Base-by-base conservation (phyloP, 2,888 invertebrate species). In the Rhagium mordax region DNA sequence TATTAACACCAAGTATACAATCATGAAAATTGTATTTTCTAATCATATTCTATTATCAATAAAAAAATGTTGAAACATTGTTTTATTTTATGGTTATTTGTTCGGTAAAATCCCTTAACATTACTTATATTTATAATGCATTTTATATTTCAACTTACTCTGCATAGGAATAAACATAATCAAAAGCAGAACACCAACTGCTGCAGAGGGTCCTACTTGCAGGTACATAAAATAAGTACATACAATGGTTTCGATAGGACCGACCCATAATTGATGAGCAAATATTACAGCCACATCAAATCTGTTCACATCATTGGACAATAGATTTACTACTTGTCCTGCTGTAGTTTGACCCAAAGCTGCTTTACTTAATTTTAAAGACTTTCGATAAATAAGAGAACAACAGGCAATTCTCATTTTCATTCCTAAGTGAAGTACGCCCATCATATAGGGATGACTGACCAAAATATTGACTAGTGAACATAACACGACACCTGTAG, bases 281-380 rank as follows among this genome's bases (percentile, higher is more conserved):
- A 96, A 96, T 66, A 95, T 88, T 20, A 94, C 90, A 7, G 94
- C 93, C 87, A 95, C 91, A 86, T 97, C 97, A 87, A 97, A 96
- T 74, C 96, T 91, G 82, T 95, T 95, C 77, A 98, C 96, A 87
- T 99, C 98, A 85, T 98, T 98, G 0, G 98, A 97, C 70, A 99
- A 89, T 16, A 98, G 91, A 86, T 98, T 98, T 47, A 98, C 96
- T 74, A 93, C 90, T 21, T 93, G 93, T 2, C 93, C 93, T 29
- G 90, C 89, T 2, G 95, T 95, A 5, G 95, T 95, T 83, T 94
- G 91, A 1, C 93, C 92, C 75, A 96, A 84, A 0, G 96, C 93
- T 0, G 91, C 91, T 85, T 93, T 93, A 81, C 94, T 85, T 27
- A 88, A 75, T 57, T 82, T 83, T 41, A 87, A 76, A 3, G 86